These are phyloP conservation scores for Cheilosia impressa DNA, from an alignment of 2,888 invertebrate genomes.

Conservation along the genomic window DNA sequence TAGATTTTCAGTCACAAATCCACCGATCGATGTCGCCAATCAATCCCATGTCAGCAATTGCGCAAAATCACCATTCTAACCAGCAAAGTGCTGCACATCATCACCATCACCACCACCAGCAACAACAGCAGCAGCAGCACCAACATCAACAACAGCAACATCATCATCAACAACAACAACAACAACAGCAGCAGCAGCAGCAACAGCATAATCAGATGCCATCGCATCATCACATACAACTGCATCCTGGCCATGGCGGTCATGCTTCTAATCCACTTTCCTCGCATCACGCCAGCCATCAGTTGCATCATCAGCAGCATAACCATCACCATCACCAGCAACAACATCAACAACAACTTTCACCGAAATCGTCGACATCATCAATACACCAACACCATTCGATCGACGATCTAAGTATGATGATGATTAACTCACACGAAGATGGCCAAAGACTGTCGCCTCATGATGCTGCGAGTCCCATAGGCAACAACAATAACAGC, in stretches of 20 bases:
- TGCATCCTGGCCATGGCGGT: slow-evolving; percentile 28
- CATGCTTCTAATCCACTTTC: slow-evolving; percentile 27
- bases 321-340: slow-evolving; percentile 36
- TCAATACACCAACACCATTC: slow-evolving; percentile 55
- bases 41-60: slow-evolving; percentile 61
- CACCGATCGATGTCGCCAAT: slow-evolving; percentile 73
- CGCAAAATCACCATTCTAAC: slow-evolving; percentile 52
- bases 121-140: slow-evolving; percentile 34
- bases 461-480: slow-evolving; percentile 24
- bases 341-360: slow-evolving; percentile 43
- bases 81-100: slow-evolving; percentile 43
- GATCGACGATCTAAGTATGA: slow-evolving; percentile 62
- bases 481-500: slow-evolving; percentile 38
- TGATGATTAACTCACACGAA: slow-evolving; percentile 59
- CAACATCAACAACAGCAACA: slow-evolving; percentile 52
- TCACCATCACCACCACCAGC: slow-evolving; percentile 56
- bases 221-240: slow-evolving; percentile 43
- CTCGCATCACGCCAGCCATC: slow-evolving; percentile 36
- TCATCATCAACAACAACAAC: slow-evolving; percentile 38
- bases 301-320: slow-evolving; percentile 54
- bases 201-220: slow-evolving; percentile 29
- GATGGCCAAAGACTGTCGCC: slow-evolving; percentile 49
- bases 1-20: slow-evolving; percentile 77
- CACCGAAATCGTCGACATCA: slow-evolving; percentile 59
- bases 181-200: slow-evolving; percentile 15